Percentiles rank a stretch among this genome's conserved stretches.
These are phyloP conservation scores for Nibea coibor DNA, from an alignment of 2,113 vertebrate genomes.

Conservation along the genomic window DNA sequence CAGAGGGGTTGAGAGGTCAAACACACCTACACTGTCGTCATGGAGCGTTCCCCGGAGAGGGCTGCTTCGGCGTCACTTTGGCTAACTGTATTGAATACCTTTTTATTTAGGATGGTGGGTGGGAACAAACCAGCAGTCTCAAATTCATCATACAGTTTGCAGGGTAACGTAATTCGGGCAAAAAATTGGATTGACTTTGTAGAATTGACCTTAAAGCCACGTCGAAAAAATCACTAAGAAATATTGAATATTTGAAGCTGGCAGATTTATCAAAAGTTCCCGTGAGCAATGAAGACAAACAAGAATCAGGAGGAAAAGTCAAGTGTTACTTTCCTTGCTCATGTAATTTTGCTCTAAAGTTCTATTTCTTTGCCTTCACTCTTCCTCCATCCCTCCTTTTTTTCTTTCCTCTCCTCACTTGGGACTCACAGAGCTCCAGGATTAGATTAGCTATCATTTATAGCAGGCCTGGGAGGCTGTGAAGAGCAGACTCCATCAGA, in stretches of 20 bases:
- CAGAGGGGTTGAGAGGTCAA: constrained; percentile 32
- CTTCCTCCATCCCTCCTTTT: neutral
- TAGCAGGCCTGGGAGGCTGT: constrained; percentile 75
- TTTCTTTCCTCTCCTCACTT: constrained; percentile 25
- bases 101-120: constrained; percentile 2
- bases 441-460: constrained; percentile 80
- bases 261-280: constrained; percentile 2
- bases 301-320: neutral
- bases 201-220: neutral
- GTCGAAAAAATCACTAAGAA: neutral
- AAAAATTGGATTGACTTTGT: neutral
- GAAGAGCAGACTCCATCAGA: constrained; percentile 76
- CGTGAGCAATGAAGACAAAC: neutral
- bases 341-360: constrained; percentile 1
- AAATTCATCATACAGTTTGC: neutral
- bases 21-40: constrained; percentile 31
- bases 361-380: neutral
- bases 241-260: constrained; percentile 15
- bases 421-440: constrained; percentile 51
- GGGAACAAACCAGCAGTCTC: constrained; percentile 4
- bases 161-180: constrained; percentile 1
- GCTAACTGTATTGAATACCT: constrained; percentile 18
- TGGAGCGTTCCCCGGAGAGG: constrained; percentile 31
- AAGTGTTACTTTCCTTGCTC: neutral
- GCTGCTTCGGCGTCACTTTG: constrained; percentile 3